Evolutionary conservation across 2,888 invertebrate species (phyloP), one percentile per base, ranked within the genome.

Genomic region (Parochlus steinenii): DNA sequence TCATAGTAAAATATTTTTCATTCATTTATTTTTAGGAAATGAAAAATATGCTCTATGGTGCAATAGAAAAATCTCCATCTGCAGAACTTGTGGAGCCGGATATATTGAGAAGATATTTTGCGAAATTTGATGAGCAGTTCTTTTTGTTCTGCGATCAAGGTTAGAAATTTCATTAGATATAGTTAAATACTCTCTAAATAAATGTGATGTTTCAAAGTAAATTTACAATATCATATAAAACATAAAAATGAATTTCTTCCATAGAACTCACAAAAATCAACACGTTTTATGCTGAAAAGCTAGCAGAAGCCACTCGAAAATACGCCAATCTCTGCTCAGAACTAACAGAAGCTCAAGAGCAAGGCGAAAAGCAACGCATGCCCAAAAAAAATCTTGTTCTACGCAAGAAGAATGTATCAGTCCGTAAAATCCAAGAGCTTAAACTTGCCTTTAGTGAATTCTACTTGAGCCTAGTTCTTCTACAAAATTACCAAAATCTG

Each of bases 371-470:
- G 37, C 55, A 56, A n/a, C 55, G 55, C 10, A 22, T 16, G 18
- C 7, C 36, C 4, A 23, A 26, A 11, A 37, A 31, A 15, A 31
- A 31, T 22, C 12, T 37, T 5, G n/a, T n/a, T n/a, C 30, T 58
- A 39, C 54, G 54, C 31, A 56, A 56, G 40, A 55, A 58, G 40
- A 56, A 56, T 43, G 58, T 71, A 12, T 69, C 74, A 0, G 63
- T 71, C 0, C 63, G 80, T 28, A 82, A 80, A 52, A 59, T 78
- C 37, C 79, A 80, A 50, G 85, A 86, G 53, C 60, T 89, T 41
- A 85, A 85, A 56, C 63, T 87, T 43, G 87, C 87, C 34, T 89
- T 85, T 58, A 82, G 81, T 48, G 87, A 87, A 62, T 89, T 85
- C 57, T 90, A 87, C 58, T 66, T 87, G 35, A 80, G 80, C 46